Evolutionary conservation across 2,113 vertebrate species (phyloP).

Genomic region (Megaleporinus macrocephalus): DNA sequence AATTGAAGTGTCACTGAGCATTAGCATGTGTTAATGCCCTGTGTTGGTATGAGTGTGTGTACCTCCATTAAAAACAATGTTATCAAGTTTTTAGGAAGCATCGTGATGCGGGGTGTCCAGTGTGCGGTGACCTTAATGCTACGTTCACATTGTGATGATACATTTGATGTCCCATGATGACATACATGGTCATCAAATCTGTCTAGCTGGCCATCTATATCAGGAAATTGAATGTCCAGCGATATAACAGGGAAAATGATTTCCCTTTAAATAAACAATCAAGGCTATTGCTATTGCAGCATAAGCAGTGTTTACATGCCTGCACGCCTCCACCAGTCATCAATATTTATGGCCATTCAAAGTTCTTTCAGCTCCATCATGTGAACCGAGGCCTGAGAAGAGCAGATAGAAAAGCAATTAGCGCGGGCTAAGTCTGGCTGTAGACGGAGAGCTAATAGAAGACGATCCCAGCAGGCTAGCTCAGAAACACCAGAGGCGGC

Average conservation of each 20-base stretch:
- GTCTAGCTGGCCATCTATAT: neutral
- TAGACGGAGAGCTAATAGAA: neutral
- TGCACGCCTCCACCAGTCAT: neutral
- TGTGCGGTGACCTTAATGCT: neutral
- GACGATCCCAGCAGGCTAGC: neutral
- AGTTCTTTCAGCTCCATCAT: neutral
- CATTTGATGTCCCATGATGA: neutral
- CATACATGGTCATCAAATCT: neutral
- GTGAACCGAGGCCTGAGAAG: neutral
- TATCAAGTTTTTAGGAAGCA: too few relatives aligned
- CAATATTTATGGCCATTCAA: neutral
- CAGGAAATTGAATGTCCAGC: too few relatives aligned
- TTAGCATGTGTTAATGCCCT: too few relatives aligned
- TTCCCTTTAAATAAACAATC: too few relatives aligned
- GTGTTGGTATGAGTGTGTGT: too few relatives aligned
- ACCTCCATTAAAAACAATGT: too few relatives aligned
- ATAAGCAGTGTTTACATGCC: too few relatives aligned
- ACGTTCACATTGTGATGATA: neutral
- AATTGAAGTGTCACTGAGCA: too few relatives aligned
- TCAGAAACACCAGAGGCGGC: neutral
- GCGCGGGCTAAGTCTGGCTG: neutral
- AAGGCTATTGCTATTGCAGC: too few relatives aligned
- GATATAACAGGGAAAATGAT: too few relatives aligned
- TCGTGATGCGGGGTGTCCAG: too few relatives aligned
- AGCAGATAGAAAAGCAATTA: constrained; percentile 6